Conservation (phyloP, 2,888 invertebrate genomes). For the Urechis unicinctus region DNA sequence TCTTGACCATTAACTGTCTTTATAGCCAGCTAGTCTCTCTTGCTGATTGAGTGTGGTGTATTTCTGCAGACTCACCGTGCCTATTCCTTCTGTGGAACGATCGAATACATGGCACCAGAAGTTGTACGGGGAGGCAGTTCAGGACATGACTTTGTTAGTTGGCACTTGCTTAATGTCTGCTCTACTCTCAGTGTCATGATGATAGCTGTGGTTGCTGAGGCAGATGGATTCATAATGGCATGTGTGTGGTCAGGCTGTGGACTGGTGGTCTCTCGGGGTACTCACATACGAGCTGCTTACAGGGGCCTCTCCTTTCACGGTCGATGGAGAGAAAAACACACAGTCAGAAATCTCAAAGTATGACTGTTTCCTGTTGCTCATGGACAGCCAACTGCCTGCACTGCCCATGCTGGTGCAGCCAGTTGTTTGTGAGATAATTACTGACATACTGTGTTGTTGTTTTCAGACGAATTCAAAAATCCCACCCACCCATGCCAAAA, state of each 20-base stretch:
- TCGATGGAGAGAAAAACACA: conserved; percentile 86
- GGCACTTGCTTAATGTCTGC: too few species aligned
- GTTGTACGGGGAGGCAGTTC: conserved; percentile 72
- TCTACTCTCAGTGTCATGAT: too few species aligned
- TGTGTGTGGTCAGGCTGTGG: conserved; percentile 89
- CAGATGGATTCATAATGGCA: too few species aligned
- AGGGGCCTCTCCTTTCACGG: conserved; percentile 94
- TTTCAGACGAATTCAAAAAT: conserved; percentile 71
- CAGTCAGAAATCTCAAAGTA: conserved; percentile 85
- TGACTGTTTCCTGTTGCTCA: too few species aligned
- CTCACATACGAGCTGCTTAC: conserved; percentile 92
- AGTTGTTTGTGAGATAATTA: too few species aligned
- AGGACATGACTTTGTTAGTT: conserved; percentile 90
- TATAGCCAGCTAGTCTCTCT: too few species aligned
- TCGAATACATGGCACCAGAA: conserved; percentile 96
- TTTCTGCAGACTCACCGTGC: conserved; percentile 66
- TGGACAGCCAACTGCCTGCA: too few species aligned
- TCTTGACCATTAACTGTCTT: too few species aligned
- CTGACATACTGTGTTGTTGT: background rate
- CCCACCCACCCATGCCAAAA: conserved; percentile 82
- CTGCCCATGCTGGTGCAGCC: too few species aligned
- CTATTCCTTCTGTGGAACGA: conserved; percentile 96
- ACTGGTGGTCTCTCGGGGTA: conserved; percentile 99
- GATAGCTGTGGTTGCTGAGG: too few species aligned
- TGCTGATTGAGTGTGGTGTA: too few species aligned